Evolutionary conservation across 2,113 vertebrate species (phyloP).

Genomic region (Notarius lentiginosus): DNA sequence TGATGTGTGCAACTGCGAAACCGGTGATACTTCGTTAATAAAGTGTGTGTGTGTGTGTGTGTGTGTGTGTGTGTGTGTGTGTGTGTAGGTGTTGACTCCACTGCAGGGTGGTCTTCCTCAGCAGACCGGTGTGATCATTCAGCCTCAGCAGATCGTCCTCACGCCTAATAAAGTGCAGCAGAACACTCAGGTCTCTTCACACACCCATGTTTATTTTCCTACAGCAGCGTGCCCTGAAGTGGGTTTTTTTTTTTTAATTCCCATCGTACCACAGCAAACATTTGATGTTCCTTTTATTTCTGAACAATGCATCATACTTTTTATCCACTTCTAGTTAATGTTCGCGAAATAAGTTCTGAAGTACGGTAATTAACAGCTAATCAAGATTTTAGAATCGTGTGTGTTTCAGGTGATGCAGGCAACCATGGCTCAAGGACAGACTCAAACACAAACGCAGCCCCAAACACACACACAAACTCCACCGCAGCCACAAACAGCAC

Average conservation of each 20-base stretch:
- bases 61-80: slow-evolving; percentile 9
- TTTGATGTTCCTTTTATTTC: not conserved
- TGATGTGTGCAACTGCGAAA: not conserved
- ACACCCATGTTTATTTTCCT: too few relatives aligned
- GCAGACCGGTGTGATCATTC: slow-evolving; percentile 97
- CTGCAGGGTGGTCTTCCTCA: slow-evolving; percentile 89
- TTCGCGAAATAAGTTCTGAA: not conserved
- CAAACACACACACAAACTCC: slow-evolving; percentile 22
- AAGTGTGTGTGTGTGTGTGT: not conserved
- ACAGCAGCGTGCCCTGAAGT: too few relatives aligned
- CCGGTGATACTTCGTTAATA: not conserved
- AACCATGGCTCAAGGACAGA: slow-evolving; percentile 73
- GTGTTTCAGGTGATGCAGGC: slow-evolving; percentile 72
- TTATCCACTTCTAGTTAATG: not conserved
- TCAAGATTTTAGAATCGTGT: not conserved
- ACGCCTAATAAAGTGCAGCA: slow-evolving; percentile 88
- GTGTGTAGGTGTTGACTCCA: slow-evolving; percentile 85
- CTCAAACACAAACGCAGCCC: not conserved
- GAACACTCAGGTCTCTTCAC: slow-evolving; percentile 78
- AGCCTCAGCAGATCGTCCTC: slow-evolving; percentile 96
- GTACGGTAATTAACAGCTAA: not conserved
- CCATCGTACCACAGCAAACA: not conserved
- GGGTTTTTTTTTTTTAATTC: not conserved
- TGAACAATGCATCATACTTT: not conserved
- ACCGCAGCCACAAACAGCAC: not conserved